Base-by-base conservation (phyloP, 2,888 invertebrate species). In the Pammene fasciana region DNA sequence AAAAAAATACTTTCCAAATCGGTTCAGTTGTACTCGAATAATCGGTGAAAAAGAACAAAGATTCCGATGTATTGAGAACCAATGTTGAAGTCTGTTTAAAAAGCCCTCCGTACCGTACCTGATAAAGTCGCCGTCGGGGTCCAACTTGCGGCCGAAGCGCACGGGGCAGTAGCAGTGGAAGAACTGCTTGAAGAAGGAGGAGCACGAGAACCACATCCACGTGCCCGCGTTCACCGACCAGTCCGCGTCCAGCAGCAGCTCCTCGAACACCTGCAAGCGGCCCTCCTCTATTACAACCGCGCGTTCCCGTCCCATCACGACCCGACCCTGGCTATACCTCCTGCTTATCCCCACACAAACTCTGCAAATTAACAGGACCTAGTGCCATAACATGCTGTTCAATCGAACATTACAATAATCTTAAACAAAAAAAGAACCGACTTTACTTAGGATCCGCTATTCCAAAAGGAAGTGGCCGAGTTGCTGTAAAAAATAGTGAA, bases 151-250 rank as follows among this genome's bases (percentile, higher is more conserved):
- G 7, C 97, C 97, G 85, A 97, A 97, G 62, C 95, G 94, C 5
- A 97, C 95, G 0, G 97, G 97, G 80, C 97, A 97, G 84, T 97
- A 97, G 83, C 96, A 96, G 80, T 97, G 97, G 80, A 97, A 97
- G 86, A 97, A 97, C 85, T 97, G 97, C 81, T 97, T 97, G 83
- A 97, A 97, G 87, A 97, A 97, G 16, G 97, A 97, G 7, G 97
- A 97, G 83, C 96, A 97, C 1, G 96, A 96, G 7, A 97, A 89
- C 97, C 97, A 97, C 97, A 97, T 96, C 97, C 97, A 97, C 94
- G 95, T 97, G 43, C 97, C 97, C 0, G 97, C 97, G 86, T 97
- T 97, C 38, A 97, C 96, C 7, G 97, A 96, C 97, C 97, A 97
- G 86, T 97, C 97, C 0, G 97, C 97, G 81, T 97, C 97, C 70